These are phyloP conservation scores for Solenodon paradoxus DNA, from an alignment of 2,113 vertebrate genomes.

Conservation along the genomic window DNA sequence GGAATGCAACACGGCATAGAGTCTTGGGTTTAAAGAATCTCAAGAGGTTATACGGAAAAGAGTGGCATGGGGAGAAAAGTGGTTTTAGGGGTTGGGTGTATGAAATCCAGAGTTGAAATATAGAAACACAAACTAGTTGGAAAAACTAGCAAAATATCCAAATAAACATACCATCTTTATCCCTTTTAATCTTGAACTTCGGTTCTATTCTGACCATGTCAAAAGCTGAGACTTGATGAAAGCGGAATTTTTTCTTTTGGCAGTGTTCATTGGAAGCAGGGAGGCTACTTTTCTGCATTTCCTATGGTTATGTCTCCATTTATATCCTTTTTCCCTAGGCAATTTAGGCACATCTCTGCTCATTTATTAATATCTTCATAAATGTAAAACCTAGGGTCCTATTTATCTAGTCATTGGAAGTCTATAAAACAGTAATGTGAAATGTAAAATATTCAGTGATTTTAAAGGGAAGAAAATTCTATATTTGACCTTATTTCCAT, in stretches of 20 bases:
- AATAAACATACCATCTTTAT: neutral
- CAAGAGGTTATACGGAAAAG: neutral
- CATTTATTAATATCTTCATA: constrained; percentile 71
- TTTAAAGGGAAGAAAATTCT: constrained; percentile 72
- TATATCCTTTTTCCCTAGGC: constrained; percentile 18
- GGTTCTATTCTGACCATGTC: neutral
- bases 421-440: constrained; percentile 73
- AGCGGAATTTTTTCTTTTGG: neutral
- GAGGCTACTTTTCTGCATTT: neutral
- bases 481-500: constrained; percentile 79
- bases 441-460: constrained; percentile 70
- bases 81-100: neutral
- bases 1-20: neutral
- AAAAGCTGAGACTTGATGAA: neutral
- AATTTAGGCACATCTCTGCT: constrained; percentile 46
- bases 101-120: neutral
- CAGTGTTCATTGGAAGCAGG: neutral
- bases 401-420: constrained; percentile 71
- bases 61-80: neutral
- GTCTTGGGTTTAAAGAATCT: neutral
- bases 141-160: neutral
- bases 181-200: neutral
- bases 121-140: neutral
- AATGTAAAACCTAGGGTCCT: constrained; percentile 55
- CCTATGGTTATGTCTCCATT: neutral